Conservation (phyloP, 2,113 vertebrate genomes). For the Cavia aperea region DNA sequence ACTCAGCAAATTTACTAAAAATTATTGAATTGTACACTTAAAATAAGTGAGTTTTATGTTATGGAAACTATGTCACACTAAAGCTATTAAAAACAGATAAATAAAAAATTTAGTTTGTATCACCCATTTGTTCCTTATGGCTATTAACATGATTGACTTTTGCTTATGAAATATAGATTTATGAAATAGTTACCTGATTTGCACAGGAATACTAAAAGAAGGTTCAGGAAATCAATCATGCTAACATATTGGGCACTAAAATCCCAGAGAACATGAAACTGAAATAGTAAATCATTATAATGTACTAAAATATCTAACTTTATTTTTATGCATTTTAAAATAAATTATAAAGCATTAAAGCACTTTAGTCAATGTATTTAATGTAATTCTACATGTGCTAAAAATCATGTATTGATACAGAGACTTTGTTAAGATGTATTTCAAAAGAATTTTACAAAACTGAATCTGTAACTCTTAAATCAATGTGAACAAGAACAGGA, state of each 20-base stretch:
- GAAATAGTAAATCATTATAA: constrained; percentile 34
- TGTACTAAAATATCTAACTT: constrained; percentile 37
- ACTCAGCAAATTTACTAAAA: constrained; percentile 2
- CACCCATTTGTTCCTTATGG: background rate
- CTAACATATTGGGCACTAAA: background rate
- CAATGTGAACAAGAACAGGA: background rate
- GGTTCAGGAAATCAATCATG: constrained; percentile 24
- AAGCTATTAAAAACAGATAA: constrained; percentile 28
- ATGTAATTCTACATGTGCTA: background rate
- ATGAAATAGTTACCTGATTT: constrained; percentile 47
- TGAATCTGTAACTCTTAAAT: background rate
- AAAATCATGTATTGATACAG: background rate
- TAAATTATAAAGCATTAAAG: constrained; percentile 25
- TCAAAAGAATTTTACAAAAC: background rate
- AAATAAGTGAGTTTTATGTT: constrained; percentile 18
- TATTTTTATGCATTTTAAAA: constrained; percentile 37
- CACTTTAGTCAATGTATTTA: background rate
- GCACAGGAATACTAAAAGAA: background rate
- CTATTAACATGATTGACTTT: constrained; percentile 49
- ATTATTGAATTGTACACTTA: background rate
- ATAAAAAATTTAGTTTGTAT: constrained; percentile 26
- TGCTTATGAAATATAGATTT: constrained; percentile 27
- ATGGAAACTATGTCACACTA: constrained; percentile 36
- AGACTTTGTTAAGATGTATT: background rate
- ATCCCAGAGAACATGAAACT: constrained; percentile 14